Percentiles rank a stretch among this genome's conserved stretches.
Conservation (phyloP, 2,888 invertebrate species). For the Leistus spinibarbis region DNA sequence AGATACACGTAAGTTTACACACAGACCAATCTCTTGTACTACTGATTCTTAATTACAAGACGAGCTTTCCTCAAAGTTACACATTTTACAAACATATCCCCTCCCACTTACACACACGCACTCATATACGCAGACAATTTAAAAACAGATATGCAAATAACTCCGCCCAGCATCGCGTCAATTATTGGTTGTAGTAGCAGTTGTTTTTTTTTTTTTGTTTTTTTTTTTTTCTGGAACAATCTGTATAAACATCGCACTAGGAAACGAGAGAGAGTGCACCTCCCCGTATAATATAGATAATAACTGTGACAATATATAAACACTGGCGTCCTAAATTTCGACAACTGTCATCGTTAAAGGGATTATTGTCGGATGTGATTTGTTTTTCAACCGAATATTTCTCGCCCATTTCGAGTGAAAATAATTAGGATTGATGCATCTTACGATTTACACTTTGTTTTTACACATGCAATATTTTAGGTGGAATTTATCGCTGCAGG, state of each 20-base stretch:
- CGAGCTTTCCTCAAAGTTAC: conserved; percentile 17
- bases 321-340: conserved; percentile 44
- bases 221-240: conserved; percentile 13
- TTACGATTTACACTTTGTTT: conserved; percentile 21
- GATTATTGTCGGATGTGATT: conserved; percentile 50
- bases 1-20: too few relatives aligned
- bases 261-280: neutral
- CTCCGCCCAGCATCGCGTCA: conserved; percentile 15
- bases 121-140: too few relatives aligned
- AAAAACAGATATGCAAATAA: neutral
- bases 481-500: conserved; percentile 26
- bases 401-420: neutral
- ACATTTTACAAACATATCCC: conserved; percentile 15
- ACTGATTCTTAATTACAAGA: conserved; percentile 4
- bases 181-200: neutral
- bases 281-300: conserved; percentile 44
- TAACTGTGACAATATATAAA: conserved; percentile 56
- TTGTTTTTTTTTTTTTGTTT: too few relatives aligned
- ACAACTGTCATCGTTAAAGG: conserved; percentile 53
- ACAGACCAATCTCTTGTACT: neutral
- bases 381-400: conserved; percentile 41
- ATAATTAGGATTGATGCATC: conserved; percentile 18
- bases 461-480: conserved; percentile 8
- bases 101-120: conserved; percentile 8
- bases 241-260: conserved; percentile 25